A percentile compares a stretch with the other conserved stretches of the same genome.
These are phyloP conservation scores for Chamaetylas fuelleborni DNA, from an alignment of 2,113 vertebrate species.

Conservation along the genomic window DNA sequence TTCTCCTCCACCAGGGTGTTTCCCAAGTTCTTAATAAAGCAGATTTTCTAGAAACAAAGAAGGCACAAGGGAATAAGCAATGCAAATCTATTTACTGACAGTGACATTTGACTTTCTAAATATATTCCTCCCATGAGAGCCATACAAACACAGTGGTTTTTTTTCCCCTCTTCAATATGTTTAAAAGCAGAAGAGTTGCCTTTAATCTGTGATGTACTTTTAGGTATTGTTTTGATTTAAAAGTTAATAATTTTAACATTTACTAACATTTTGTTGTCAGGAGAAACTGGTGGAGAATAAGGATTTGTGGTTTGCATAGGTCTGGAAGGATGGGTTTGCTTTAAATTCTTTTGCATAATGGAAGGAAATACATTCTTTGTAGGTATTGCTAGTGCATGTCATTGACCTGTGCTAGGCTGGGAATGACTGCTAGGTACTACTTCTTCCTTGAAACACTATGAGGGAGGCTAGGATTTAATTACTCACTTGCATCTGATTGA, in stretches of 20 bases:
- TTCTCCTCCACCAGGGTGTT: not conserved
- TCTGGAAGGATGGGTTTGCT: not conserved
- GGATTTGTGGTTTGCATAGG: not conserved
- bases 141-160: accelerated
- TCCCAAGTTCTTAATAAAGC: not conserved
- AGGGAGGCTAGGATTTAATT: not conserved
- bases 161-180: not conserved
- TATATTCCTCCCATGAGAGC: not conserved
- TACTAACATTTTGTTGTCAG: not conserved
- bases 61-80: constrained; percentile 11
- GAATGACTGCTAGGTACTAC: not conserved
- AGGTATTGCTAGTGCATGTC: not conserved
- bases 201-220: not conserved
- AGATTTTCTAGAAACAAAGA: constrained; percentile 28
- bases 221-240: not conserved
- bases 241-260: not conserved
- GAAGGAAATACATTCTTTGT: not conserved
- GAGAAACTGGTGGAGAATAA: not conserved
- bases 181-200: not conserved
- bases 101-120: constrained; percentile 39
- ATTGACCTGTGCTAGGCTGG: not conserved
- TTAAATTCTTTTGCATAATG: not conserved
- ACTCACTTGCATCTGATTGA: not conserved
- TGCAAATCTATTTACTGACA: constrained; percentile 44
- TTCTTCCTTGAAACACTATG: not conserved